Percentiles rank a stretch among this genome's conserved stretches.
Evolutionary conservation across 2,888 invertebrate genomes (phyloP).

Genomic region (Dendrolimus houi): DNA sequence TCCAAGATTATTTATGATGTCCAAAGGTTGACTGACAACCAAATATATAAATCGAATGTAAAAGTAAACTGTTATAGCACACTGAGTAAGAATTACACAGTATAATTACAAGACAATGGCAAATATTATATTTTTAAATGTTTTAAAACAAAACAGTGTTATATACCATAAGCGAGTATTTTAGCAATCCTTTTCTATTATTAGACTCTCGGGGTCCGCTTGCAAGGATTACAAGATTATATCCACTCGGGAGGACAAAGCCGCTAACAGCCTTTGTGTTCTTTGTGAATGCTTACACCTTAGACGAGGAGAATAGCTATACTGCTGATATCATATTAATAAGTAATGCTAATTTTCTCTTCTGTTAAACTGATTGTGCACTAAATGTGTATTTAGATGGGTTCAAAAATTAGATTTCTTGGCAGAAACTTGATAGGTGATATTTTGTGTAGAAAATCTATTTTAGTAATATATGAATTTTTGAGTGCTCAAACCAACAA

Average conservation of each 20-base stretch:
- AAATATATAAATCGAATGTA: too few relatives aligned
- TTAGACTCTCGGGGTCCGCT: constrained; percentile 9
- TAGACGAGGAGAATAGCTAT: neutral
- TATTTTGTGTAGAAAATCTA: too few relatives aligned
- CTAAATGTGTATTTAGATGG: too few relatives aligned
- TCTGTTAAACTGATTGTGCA: too few relatives aligned
- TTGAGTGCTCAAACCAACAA: too few relatives aligned
- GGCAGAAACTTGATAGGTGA: too few relatives aligned
- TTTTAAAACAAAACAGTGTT: neutral
- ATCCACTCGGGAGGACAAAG: constrained; percentile 20
- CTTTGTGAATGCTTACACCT: neutral
- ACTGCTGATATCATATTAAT: neutral
- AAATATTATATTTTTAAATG: neutral
- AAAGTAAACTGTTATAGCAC: too few relatives aligned
- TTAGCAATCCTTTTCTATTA: neutral
- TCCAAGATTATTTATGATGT: too few relatives aligned
- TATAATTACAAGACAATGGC: neutral
- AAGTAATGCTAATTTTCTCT: too few relatives aligned
- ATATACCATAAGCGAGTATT: neutral
- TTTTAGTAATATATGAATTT: too few relatives aligned
- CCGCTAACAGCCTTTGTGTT: constrained; percentile 13
- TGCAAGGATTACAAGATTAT: constrained; percentile 28
- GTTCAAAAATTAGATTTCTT: too few relatives aligned
- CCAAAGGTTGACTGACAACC: too few relatives aligned
- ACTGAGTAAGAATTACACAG: neutral